Evolutionary conservation across 2,888 invertebrate species (phyloP).

Genomic region (Tetranychus truncatus): DNA sequence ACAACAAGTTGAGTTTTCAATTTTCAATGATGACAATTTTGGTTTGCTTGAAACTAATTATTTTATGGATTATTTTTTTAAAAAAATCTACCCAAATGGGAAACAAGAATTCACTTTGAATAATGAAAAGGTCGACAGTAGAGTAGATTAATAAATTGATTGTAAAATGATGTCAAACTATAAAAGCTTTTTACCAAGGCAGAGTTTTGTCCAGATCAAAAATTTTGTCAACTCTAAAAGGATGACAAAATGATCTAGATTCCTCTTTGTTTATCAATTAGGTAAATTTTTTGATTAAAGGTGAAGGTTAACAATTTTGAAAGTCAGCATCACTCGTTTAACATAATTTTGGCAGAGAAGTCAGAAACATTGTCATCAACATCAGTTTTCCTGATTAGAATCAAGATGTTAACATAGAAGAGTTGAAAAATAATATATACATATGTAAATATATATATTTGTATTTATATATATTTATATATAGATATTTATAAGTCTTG

Average conservation of each 20-base stretch:
- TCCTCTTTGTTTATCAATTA: too few relatives aligned
- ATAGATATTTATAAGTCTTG: background rate
- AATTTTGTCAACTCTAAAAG: too few relatives aligned
- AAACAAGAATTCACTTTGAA: background rate
- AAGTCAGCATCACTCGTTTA: background rate
- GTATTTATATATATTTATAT: background rate
- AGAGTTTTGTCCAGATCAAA: too few relatives aligned
- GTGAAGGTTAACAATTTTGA: background rate
- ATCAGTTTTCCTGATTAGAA: too few relatives aligned
- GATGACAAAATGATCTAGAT: too few relatives aligned
- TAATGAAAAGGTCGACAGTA: background rate
- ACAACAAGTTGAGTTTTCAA: too few relatives aligned
- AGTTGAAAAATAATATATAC: background rate
- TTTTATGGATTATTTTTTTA: background rate
- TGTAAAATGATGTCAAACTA: too few relatives aligned
- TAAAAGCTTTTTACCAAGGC: too few relatives aligned
- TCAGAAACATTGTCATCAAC: background rate
- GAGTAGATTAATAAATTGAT: too few relatives aligned
- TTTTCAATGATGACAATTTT: too few relatives aligned
- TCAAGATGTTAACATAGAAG: background rate
- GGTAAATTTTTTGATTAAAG: background rate
- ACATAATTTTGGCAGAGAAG: background rate
- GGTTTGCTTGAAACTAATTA: background rate
- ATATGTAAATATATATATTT: background rate
- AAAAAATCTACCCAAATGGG: constrained; percentile 3